Conservation (phyloP, 2,797 vertebrate species). For the Chaetophractus vellerosus region DNA sequence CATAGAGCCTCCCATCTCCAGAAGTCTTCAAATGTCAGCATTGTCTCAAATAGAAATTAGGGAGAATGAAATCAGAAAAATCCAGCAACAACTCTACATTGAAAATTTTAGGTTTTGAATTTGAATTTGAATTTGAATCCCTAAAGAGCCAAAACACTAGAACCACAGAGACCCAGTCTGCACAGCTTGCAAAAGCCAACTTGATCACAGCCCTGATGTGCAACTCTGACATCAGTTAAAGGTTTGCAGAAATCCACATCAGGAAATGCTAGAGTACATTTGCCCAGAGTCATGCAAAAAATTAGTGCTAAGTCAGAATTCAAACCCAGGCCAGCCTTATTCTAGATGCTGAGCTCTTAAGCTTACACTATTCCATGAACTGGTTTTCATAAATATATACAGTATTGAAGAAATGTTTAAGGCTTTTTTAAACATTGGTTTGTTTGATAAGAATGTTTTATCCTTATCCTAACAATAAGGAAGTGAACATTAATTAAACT, state of each 20-base stretch:
- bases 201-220: accelerated
- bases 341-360: neutral
- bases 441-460: neutral
- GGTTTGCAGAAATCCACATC: neutral
- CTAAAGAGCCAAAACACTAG: neutral
- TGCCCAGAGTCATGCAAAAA: neutral
- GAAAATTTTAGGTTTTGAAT: neutral
- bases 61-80: neutral
- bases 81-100: neutral
- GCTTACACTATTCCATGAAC: neutral
- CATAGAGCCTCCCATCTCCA: neutral
- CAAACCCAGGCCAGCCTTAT: neutral
- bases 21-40: neutral
- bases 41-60: neutral
- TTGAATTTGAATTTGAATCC: neutral
- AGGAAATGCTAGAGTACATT: neutral
- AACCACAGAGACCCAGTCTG: neutral
- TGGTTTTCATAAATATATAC: neutral
- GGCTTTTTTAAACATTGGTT: neutral
- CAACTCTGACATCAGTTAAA: neutral
- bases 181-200: neutral
- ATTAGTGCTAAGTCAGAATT: neutral
- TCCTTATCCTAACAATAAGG: neutral
- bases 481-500: neutral
- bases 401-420: neutral